Conservation (phyloP, 2,888 invertebrate species). For the Allygus modestus region DNA sequence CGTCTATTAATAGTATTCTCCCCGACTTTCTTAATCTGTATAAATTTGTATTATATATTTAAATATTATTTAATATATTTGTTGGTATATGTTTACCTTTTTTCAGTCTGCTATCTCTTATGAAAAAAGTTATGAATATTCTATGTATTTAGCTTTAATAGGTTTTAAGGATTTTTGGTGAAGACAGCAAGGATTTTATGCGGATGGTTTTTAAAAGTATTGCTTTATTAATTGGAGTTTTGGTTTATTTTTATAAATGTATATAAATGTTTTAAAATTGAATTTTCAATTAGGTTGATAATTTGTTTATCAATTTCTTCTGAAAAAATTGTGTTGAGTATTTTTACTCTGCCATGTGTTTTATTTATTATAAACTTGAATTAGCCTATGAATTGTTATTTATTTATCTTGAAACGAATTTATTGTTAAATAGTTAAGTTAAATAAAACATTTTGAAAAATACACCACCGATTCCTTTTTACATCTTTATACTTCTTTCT, state of each 20-base stretch:
- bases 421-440: constrained; percentile 44
- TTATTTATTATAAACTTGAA: not conserved
- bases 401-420: constrained; percentile 42
- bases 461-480: too few species aligned
- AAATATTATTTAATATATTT: constrained; percentile 50
- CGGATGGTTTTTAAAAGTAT: not conserved
- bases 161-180: constrained; percentile 4
- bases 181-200: not conserved
- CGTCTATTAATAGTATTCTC: constrained; percentile 27
- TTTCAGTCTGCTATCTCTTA: not conserved
- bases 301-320: not conserved
- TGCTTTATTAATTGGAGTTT: not conserved
- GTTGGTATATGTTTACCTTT: not conserved
- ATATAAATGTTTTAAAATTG: not conserved
- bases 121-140: constrained; percentile 9
- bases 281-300: not conserved
- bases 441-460: constrained; percentile 13
- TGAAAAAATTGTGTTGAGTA: not conserved
- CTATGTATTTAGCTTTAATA: constrained; percentile 19
- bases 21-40: constrained; percentile 26
- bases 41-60: constrained; percentile 48
- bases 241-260: not conserved
- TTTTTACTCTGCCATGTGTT: constrained; percentile 2
- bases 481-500: too few species aligned
- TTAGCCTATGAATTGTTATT: not conserved